phyloP scores from a whole-genome alignment of 37 sponge, comb jelly and placozoan genomes.

The Axinella damicornis region DNA sequence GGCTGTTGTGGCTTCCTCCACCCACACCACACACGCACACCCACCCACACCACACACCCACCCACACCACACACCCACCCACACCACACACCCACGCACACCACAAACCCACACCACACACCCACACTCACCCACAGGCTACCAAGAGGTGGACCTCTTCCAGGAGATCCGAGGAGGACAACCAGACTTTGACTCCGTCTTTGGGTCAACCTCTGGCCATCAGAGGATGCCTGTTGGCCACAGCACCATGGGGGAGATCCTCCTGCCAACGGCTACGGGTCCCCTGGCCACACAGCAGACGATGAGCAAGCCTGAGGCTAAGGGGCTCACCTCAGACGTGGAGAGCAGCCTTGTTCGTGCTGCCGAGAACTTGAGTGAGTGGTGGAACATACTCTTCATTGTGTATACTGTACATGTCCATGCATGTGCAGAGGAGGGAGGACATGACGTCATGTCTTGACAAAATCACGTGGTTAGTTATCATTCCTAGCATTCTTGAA shows the following conservation, averaged over 20 bases:
- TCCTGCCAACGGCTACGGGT: constrained; percentile 44
- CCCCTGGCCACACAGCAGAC: constrained; percentile 27
- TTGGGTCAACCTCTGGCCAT: not conserved
- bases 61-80: no score
- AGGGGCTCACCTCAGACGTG: constrained; percentile 40
- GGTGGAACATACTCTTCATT: not conserved
- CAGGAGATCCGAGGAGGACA: constrained; percentile 35
- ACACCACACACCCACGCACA: no score
- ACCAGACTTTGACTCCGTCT: constrained; percentile 42
- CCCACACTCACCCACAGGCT: constrained; percentile 14
- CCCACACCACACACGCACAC: no score
- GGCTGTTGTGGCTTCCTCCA: no score
- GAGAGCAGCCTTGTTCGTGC: constrained; percentile 47
- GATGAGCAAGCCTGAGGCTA: not conserved
- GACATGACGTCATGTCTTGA: no score
- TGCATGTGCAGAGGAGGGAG: no score
- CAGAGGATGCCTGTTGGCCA: not conserved
- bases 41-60: no score
- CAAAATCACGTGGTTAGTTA: no score
- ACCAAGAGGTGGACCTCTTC: constrained; percentile 69
- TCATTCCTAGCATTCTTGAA: no score
- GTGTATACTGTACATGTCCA: no score
- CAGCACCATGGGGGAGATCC: constrained; percentile 43
- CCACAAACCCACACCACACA: no score
- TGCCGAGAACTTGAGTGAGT: constrained; percentile 49